Percentiles rank a stretch among this genome's conserved stretches.
phyloP scores from a whole-genome alignment of 2,888 invertebrate species.

The Sphecodes monilicornis region DNA sequence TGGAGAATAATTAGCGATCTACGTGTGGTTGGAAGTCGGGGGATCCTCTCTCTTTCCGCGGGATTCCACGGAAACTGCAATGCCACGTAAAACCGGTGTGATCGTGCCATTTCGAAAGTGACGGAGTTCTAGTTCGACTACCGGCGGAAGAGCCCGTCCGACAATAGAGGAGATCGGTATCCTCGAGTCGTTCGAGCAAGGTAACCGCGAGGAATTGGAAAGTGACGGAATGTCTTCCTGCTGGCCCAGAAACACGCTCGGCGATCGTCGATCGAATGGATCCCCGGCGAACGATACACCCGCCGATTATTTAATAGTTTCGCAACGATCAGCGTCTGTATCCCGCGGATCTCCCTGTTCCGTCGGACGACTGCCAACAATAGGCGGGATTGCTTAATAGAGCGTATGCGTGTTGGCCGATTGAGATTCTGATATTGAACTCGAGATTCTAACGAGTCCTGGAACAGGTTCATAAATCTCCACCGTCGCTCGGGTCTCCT shows the following conservation, averaged over 20 bases:
- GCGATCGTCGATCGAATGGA: slow-evolving; percentile 14
- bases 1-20: background rate
- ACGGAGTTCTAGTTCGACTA: slow-evolving; percentile 23
- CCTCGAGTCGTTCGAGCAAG: slow-evolving; percentile 13
- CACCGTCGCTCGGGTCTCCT: background rate
- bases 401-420: background rate
- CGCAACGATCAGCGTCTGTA: slow-evolving; percentile 23
- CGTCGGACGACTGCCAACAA: background rate
- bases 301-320: slow-evolving; percentile 43
- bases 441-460: background rate
- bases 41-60: slow-evolving; percentile 59
- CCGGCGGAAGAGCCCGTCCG: background rate
- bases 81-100: slow-evolving; percentile 9
- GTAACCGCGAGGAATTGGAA: slow-evolving; percentile 24
- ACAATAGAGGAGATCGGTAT: background rate
- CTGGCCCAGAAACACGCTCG: background rate
- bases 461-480: slow-evolving; percentile 2
- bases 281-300: slow-evolving; percentile 5
- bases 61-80: slow-evolving; percentile 23
- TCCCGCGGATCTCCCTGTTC: background rate
- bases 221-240: slow-evolving; percentile 32
- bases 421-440: slow-evolving; percentile 7
- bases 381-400: background rate
- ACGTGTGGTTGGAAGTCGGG: background rate
- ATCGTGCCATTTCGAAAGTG: slow-evolving; percentile 53